Percentiles rank a stretch among this genome's conserved stretches.
These are phyloP conservation scores for Poecilobothrus nobilitatus DNA, from an alignment of 2,888 invertebrate species.

Conservation along the genomic window DNA sequence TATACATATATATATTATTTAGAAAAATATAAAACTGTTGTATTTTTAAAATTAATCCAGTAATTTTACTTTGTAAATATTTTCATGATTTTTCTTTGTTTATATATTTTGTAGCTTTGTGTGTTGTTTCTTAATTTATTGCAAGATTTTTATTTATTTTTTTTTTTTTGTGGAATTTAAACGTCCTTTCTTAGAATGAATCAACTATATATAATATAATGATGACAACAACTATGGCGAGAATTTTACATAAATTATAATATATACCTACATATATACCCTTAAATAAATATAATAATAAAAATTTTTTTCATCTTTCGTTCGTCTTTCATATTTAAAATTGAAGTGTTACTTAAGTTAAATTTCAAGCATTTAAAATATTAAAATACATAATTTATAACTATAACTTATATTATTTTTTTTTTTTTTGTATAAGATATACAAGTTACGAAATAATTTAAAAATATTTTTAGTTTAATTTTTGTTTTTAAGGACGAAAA, in stretches of 20 bases:
- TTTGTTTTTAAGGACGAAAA: neutral
- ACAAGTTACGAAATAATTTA: neutral
- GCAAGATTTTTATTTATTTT: neutral
- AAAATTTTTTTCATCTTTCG: no score
- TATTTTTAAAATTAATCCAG: neutral
- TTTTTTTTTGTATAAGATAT: no score
- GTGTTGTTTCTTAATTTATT: no score
- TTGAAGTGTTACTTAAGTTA: neutral
- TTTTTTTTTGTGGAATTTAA: neutral
- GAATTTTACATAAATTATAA: slow-evolving; percentile 1
- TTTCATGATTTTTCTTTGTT: neutral
- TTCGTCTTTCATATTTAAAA: neutral
- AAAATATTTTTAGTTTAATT: no score
- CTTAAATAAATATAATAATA: neutral
- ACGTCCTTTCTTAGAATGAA: neutral
- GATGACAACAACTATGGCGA: neutral
- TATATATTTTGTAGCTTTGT: neutral
- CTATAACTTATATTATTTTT: no score
- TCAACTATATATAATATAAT: neutral
- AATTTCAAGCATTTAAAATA: neutral
- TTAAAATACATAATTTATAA: neutral
- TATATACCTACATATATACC: neutral
- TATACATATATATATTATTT: no score
- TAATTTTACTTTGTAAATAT: neutral
- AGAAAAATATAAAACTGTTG: neutral